Evolutionary conservation across 2,113 vertebrate species (phyloP), one percentile per base, ranked within the genome.

Genomic region (Strigops habroptila): DNA sequence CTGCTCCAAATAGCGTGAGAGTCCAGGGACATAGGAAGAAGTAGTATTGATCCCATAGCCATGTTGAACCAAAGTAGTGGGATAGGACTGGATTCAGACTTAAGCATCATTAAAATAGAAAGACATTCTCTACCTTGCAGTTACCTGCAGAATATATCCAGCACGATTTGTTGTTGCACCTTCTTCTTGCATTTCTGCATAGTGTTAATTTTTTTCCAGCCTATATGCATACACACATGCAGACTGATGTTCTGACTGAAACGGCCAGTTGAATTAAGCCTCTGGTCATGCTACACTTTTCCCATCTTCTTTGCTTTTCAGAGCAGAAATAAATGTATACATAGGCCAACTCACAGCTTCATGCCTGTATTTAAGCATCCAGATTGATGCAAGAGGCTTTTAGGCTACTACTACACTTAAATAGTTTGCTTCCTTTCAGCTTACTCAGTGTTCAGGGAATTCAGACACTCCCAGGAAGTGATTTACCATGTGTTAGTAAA

Each of bases 61-160:
- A 7, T 13, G 43, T 39, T 63, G 24, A 31, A 37, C 31, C 19
- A 51, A 18, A 28, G 12, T 44, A 59, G 4, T 14, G 43, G 79
- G 11, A 14, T 24, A 18, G 22, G 43, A 11, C n/a, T 30, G n/a
- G 10, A 10, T 49, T 85, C 21, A 62, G 7, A 55, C 8, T 17
- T 28, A 27, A 27, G 18, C n/a, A 51, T 19, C 0, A 0, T 33
- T 55, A 80, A 7, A 83, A 77, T 73, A 86, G 39, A 44, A 41
- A 28, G 57, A 12, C 12, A 21, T 63, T 69, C 12, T 73, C 22
- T 13, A 28, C 9, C 8, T 10, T 12, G 41, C 1, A 5, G 27
- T 5, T 52, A 27, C 43, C 15, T 3, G 1, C 3, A 4, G 55
- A 62, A 68, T 7, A 3, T 1, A 46, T 43, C 18, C 39, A 41